Evolutionary conservation across 2,113 vertebrate genomes (phyloP), one percentile per base, ranked within the genome.

Genomic region (Paratilapia polleni): DNA sequence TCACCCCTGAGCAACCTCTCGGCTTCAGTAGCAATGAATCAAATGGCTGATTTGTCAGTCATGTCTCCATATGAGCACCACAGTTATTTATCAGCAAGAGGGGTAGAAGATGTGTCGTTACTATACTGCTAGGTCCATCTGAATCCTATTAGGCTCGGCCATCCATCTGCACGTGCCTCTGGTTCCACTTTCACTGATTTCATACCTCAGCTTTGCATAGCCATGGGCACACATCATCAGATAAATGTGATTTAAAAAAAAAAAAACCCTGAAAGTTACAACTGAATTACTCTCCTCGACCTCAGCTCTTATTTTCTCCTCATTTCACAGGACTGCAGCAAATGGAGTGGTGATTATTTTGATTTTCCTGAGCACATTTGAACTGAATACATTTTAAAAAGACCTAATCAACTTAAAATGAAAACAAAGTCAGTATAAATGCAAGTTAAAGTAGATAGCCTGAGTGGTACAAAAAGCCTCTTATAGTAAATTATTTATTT

Each of bases 11-110:
- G 54, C 80, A 59, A 43, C 78, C 49, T 64, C 59, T 4, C 19
- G 85, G 84, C 74, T 59, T 82, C 80, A 63, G 80, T 81, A 56
- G 68, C 77, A 4, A 36, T 86, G 41, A 90, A 87, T 93, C 88
- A 87, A 77, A 78, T 5, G 54, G 76, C 60, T 86, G 79, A 82
- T 90, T 86, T 80, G 87, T 88, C 82, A 54, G 52, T 78, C 83
- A 43, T 36, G 52, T 88, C 87, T 78, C 47, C 2, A 4, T 36
- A 20, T 7, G 61, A 87, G 52, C 61, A 1, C 54, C 8, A 1
- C 1, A 0, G 41, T 83, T 82, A 64, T 89, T 80, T 68, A 81
- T 84, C 49, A 36, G 49, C 24, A 20, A 59, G 56, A 54, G 31
- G 20, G 43, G 78, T 52, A 26, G 59, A 56, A 61, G 77, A 61